Base-by-base conservation (phyloP, 2,797 vertebrate species). In the Myiotriccus ornatus region DNA sequence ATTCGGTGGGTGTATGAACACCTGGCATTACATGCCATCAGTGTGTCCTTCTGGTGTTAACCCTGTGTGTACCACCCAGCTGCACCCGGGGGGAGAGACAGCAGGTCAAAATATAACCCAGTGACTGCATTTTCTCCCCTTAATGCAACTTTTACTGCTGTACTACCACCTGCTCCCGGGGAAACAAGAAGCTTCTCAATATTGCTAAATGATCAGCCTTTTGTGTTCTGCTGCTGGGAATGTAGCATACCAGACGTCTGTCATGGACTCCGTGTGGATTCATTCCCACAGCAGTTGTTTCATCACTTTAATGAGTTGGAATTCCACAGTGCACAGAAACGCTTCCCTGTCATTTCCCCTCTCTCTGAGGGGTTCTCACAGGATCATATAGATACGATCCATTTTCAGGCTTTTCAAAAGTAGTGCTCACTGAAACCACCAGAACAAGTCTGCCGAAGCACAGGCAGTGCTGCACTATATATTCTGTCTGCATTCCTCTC, bases 341-440 rank as follows among this genome's bases (percentile, higher is more conserved):
- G 70, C 47, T 85, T 64, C 74, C 69, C 76, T 57, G 49, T 27
- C 60, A 6, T 21, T 35, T 39, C 70, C 55, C 79, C 75, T 63
- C 71, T 62, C 78, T 71, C 78, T 2, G 60, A 84, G 56, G 50
- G 89, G n/a, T n/a, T 59, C 80, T 86, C 8, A 0, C 30, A 62
- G 81, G 59, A 50, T 52, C 53, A 41, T 53, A 80, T 2, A 67
- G 82, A 86, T 49, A 12, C 0, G 6, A 85, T 77, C n/a, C n/a
- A 69, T 94, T 90, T 62, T 25, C 52, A 44, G 92, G 94, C 67
- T 85, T 91, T 89, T 84, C 84, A 39, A 64, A 93, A 96, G 82
- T 67, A 13, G 28, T 52, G 79, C 75, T 89, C 27, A 0, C 59
- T 86, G 87, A 60, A 88, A 69, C 27, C 89, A 55, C 28, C 86